A percentile compares a stretch with the other conserved stretches of the same genome.
Evolutionary conservation across 2,113 vertebrate genomes (phyloP).

Genomic region (Saguinus imperator): DNA sequence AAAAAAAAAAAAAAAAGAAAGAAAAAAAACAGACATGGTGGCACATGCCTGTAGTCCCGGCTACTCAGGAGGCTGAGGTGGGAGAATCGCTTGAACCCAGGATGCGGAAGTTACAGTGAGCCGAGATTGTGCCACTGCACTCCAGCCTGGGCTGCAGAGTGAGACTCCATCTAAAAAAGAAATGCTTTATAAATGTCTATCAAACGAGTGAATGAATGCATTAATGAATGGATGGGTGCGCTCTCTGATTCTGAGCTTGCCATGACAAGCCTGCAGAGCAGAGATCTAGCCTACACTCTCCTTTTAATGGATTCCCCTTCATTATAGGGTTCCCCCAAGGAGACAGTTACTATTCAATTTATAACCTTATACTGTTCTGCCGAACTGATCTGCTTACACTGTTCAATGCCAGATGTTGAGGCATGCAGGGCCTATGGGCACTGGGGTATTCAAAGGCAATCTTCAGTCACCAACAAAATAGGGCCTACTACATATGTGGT

Average conservation of each 20-base stretch:
- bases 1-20: too few species aligned
- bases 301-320: neutral
- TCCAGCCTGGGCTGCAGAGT: too few species aligned
- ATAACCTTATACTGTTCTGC: neutral
- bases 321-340: neutral
- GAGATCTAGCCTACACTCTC: neutral
- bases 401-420: neutral
- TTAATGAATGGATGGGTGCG: neutral
- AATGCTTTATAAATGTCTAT: neutral
- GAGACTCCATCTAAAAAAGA: too few species aligned
- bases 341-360: neutral
- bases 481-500: neutral
- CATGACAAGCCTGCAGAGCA: neutral
- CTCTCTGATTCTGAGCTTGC: neutral
- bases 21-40: too few species aligned
- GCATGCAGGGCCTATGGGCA: neutral
- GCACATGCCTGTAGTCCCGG: too few species aligned
- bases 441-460: neutral
- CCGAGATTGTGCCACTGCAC: too few species aligned
- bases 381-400: neutral
- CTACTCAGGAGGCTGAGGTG: too few species aligned
- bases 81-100: too few species aligned
- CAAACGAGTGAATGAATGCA: neutral
- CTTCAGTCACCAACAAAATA: conserved; percentile 5
- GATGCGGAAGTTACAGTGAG: too few species aligned